Conservation (phyloP, 1,140 invertebrate species). For the Apis florea region DNA sequence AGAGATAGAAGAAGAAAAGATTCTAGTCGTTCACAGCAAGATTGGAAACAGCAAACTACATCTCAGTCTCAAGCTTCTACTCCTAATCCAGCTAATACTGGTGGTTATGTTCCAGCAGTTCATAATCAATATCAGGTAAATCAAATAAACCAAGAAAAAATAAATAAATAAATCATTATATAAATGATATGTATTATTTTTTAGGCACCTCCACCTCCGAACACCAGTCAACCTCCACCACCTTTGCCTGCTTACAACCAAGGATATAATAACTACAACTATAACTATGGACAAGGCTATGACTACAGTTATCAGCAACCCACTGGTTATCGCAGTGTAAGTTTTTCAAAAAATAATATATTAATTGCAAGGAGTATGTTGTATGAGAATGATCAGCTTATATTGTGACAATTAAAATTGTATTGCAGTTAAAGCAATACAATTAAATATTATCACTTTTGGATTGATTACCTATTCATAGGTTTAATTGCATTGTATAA, state of each 20-base stretch:
- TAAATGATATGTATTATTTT: constrained; percentile 4
- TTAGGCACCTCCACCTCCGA: constrained; percentile 72
- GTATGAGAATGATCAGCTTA: constrained; percentile 4
- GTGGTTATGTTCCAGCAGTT: constrained; percentile 72
- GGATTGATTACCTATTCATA: not conserved
- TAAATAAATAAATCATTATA: not conserved
- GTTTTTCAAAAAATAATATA: constrained; percentile 53
- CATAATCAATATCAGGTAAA: constrained; percentile 78
- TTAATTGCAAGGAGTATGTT: not conserved
- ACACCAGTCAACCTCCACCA: constrained; percentile 75
- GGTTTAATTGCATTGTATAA: not conserved
- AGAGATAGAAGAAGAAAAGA: constrained; percentile 74
- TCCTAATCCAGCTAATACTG: constrained; percentile 56
- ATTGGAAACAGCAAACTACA: constrained; percentile 70
- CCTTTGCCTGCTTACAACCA: constrained; percentile 71
- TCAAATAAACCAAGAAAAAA: not conserved
- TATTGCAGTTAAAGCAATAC: not conserved
- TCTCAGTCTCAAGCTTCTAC: constrained; percentile 60
- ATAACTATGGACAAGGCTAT: constrained; percentile 73
- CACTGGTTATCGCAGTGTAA: constrained; percentile 76
- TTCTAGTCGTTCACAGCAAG: constrained; percentile 62
- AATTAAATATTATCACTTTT: constrained; percentile 3
- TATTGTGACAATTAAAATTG: constrained; percentile 1
- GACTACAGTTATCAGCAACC: constrained; percentile 76
- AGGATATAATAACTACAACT: constrained; percentile 76